A percentile compares a stretch with the other conserved stretches of the same genome.
Conservation (phyloP, 1,140 invertebrate species). For the Doryteuthis pealeii region DNA sequence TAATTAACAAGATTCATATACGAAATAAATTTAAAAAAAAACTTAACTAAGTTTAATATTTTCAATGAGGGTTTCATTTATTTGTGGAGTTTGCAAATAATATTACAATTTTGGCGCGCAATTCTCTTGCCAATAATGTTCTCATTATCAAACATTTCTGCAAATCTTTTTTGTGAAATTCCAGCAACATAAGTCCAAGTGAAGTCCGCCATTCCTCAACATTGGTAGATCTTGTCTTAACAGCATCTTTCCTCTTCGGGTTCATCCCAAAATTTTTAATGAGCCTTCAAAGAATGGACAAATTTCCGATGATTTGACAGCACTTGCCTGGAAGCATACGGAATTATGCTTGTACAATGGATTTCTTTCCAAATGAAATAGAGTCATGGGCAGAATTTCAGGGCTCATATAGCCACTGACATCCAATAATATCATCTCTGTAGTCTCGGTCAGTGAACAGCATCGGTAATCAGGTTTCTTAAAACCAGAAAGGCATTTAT, state of each 20-base stretch:
- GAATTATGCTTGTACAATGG: too few species aligned
- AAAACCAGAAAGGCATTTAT: too few species aligned
- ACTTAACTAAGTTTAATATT: too few species aligned
- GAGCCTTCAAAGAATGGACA: too few species aligned
- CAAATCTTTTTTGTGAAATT: too few species aligned
- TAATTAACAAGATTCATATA: too few species aligned
- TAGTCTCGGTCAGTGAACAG: too few species aligned
- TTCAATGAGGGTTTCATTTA: too few species aligned
- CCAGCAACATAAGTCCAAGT: not conserved
- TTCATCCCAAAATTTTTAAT: conserved; percentile 11
- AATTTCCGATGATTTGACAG: too few species aligned
- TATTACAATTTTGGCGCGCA: conserved; percentile 39
- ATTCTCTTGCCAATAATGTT: conserved; percentile 49
- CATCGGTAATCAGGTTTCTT: too few species aligned
- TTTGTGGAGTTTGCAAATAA: conserved; percentile 34
- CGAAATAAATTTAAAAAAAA: too few species aligned
- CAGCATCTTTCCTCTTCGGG: conserved; percentile 15
- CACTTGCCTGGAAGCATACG: too few species aligned
- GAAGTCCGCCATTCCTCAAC: not conserved
- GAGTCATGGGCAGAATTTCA: not conserved
- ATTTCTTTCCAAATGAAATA: not conserved
- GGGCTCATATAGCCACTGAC: not conserved
- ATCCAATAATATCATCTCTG: not conserved
- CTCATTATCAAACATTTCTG: not conserved
- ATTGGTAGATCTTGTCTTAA: not conserved